Conservation (phyloP, 1,140 invertebrate species). For the Pygmarrhopalites habei region DNA sequence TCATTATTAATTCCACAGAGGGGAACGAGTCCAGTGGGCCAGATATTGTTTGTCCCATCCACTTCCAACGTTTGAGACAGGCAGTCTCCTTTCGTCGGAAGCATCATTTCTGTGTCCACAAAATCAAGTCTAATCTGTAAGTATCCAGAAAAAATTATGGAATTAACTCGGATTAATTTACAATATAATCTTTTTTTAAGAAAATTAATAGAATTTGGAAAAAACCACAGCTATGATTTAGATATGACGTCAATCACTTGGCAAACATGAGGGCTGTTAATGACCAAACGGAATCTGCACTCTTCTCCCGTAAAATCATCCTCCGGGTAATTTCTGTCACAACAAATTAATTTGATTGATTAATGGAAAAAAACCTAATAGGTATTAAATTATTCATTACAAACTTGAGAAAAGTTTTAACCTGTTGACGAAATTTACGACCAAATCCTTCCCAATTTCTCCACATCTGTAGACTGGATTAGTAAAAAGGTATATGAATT, state of each 20-base stretch:
- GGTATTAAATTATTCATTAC: too few species aligned
- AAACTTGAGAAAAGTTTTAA: too few species aligned
- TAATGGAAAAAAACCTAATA: too few species aligned
- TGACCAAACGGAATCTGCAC: slow-evolving; percentile 29
- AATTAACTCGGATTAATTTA: too few species aligned
- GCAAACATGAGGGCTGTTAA: slow-evolving; percentile 34
- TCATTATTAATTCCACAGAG: slow-evolving; percentile 37
- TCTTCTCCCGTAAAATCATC: slow-evolving; percentile 24
- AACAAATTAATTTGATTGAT: too few species aligned
- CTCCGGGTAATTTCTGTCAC: slow-evolving; percentile 38
- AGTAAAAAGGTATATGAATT: too few species aligned
- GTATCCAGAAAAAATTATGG: not conserved
- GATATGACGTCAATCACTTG: slow-evolving; percentile 27
- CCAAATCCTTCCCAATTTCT: slow-evolving; percentile 30
- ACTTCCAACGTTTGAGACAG: slow-evolving; percentile 33
- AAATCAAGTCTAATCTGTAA: slow-evolving; percentile 37
- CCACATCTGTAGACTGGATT: slow-evolving; percentile 39
- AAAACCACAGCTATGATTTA: not conserved
- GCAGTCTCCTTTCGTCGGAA: slow-evolving; percentile 35
- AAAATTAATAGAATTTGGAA: not conserved
- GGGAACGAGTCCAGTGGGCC: slow-evolving; percentile 36
- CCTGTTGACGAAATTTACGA: slow-evolving; percentile 37
- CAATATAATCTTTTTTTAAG: not conserved
- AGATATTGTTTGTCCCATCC: slow-evolving; percentile 31
- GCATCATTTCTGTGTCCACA: slow-evolving; percentile 36